These are phyloP conservation scores for Willisornis vidua DNA, from an alignment of 2,113 vertebrate species.

Conservation along the genomic window DNA sequence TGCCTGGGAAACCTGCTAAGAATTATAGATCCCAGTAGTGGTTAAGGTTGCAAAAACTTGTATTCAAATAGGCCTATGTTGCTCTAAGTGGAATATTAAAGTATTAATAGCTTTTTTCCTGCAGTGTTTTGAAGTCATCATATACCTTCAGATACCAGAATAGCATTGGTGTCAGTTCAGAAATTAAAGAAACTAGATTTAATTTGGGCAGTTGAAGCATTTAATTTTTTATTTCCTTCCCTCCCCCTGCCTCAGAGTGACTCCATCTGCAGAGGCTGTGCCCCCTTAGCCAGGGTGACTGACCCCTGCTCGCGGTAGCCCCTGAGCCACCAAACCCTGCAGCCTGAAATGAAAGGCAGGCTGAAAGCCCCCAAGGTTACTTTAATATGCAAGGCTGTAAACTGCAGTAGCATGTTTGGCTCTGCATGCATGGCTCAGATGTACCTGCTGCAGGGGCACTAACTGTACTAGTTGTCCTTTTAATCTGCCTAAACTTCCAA, in stretches of 20 bases:
- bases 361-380: neutral
- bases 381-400: neutral
- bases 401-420: neutral
- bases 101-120: neutral
- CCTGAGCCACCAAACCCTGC: neutral
- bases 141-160: neutral
- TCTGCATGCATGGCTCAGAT: neutral
- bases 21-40: neutral
- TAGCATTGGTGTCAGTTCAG: neutral
- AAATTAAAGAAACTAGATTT: neutral
- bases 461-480: neutral
- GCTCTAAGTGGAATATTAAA: conserved; percentile 12
- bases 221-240: neutral
- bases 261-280: neutral
- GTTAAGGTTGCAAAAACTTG: neutral
- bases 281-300: neutral
- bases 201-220: neutral
- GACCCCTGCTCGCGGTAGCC: neutral
- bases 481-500: neutral
- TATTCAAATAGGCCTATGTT: neutral
- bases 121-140: neutral
- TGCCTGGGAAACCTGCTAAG: neutral
- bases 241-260: neutral
- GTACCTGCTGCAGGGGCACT: neutral
- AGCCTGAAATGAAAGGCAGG: neutral